Base-by-base conservation (phyloP, 1,140 invertebrate species). In the Drosophila tani region DNA sequence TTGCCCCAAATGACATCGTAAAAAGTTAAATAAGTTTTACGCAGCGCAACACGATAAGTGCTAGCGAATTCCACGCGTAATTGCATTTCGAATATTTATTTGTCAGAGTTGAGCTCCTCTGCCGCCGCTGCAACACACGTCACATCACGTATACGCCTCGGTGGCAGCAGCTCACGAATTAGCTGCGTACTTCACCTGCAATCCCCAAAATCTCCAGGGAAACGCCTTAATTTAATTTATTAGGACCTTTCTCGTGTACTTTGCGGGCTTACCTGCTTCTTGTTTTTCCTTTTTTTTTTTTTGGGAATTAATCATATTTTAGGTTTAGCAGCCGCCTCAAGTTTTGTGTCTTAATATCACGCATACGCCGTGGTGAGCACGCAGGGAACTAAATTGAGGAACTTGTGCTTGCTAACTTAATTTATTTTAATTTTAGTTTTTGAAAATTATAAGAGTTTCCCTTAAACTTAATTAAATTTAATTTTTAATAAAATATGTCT, bases 81-180 rank as follows among this genome's bases (percentile, higher is more conserved):
- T 88, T 88, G 85, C 84, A 87, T 88, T 83, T 47, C 68, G 63
- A 87, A 87, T 87, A 87, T 88, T 83, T 86, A 82, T 83, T 77
- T 77, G 71, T 40, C 40, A 35, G 19, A 62, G 56, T 45, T 62
- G 64, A 24, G 35, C 14, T 21, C 6, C 0, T 9, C 27, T n/a
- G 1, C 35, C 14, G 12, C 9, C 7, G 9, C 21, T 21, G 35
- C 35, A 14, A 14, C 46, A 15, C 15, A 17, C 17, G 12, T 57
- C 32, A 24, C 49, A 45, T 68, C 53, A 43, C 49, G 50, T 64
- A 63, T 62, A 63, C 51, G 41, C 63, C 17, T 15, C 27, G 1
- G 55, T 8, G 11, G 19, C 46, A 21, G 46, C 46, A 35, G 29
- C 32, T 17, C 47, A 27, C 12, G 57, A 63, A 66, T 66, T 66